A percentile compares a stretch with the other conserved stretches of the same genome.
Conservation (phyloP, 2,888 invertebrate species). For the Geophilus truncorum region DNA sequence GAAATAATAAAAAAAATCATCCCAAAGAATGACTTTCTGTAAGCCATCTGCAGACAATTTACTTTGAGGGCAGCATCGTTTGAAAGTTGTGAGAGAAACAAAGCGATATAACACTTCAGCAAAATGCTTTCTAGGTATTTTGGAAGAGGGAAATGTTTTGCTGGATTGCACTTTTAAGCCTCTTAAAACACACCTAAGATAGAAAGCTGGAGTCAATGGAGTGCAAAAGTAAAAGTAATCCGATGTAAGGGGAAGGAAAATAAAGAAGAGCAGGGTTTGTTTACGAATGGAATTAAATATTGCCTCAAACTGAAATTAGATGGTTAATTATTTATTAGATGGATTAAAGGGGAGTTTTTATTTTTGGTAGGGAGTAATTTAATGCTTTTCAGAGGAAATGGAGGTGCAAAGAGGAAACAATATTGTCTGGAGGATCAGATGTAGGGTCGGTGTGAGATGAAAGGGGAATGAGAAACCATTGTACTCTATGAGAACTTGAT, state of each 20-base stretch:
- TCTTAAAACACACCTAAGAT: background rate
- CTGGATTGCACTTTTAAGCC: background rate
- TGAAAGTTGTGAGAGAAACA: background rate
- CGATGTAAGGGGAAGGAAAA: background rate
- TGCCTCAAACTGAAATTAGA: background rate
- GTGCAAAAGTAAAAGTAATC: background rate
- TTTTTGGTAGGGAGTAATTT: too few species aligned
- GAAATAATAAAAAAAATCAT: background rate
- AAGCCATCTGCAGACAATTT: background rate
- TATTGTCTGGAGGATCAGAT: background rate
- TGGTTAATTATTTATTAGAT: too few species aligned
- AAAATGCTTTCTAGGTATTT: background rate
- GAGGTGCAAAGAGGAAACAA: background rate
- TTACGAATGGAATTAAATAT: background rate
- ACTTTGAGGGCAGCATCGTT: background rate
- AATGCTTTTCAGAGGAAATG: background rate
- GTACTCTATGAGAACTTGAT: background rate
- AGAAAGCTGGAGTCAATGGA: background rate
- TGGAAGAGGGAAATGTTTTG: background rate
- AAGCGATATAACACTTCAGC: background rate
- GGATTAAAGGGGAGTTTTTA: too few species aligned
- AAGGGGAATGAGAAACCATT: background rate
- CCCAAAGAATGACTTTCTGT: background rate
- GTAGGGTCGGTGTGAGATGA: background rate
- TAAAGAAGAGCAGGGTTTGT: too few species aligned